Base-by-base conservation (phyloP, 2,113 vertebrate species). In the Anguilla japonica region DNA sequence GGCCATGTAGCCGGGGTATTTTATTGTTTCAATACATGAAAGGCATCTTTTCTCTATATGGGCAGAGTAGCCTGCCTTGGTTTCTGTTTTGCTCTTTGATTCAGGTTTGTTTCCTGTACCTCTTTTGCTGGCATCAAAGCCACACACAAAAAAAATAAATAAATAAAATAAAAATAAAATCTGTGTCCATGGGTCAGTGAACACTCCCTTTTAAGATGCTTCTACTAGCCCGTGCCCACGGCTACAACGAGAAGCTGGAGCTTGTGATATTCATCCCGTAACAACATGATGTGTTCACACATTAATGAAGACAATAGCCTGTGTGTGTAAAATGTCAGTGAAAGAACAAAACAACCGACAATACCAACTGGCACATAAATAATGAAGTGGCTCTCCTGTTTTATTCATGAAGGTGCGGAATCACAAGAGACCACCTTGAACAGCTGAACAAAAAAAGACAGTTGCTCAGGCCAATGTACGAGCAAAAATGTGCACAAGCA, bases 341-440 rank as follows among this genome's bases (percentile, higher is more conserved):
- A 82, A 86, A 67, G 60, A 67, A 67, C 87, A 91, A 89, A 22
- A 89, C 86, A 53, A 53, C 50, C 84, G 34, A 82, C 26, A 82
- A 15, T 0, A 82, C 86, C 87, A 91, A 84, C 82, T 85, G 88
- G 57, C 26, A 84, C 20, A 67, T 93, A 56, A 93, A 94, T 93
- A 90, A 92, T 91, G 91, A 79, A 93, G 85, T 71, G 75, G 71
- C 71, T 50, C 41, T 39, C 40, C 80, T 91, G 41, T 90, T 93
- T 92, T 92, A 92, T 95, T 93, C 85, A 95, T 87, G 84, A 84
- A 82, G 43, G 85, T 87, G 89, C 88, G 81, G 93, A 91, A 85
- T 22, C 50, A 78, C 85, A 89, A 83, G 79, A 86, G 81, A 46
- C 84, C 79, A 26, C 86, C 53, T 9, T 43, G 63, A 84, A 8